Conservation (phyloP, 2,113 vertebrate species). For the Caranx melampygus region DNA sequence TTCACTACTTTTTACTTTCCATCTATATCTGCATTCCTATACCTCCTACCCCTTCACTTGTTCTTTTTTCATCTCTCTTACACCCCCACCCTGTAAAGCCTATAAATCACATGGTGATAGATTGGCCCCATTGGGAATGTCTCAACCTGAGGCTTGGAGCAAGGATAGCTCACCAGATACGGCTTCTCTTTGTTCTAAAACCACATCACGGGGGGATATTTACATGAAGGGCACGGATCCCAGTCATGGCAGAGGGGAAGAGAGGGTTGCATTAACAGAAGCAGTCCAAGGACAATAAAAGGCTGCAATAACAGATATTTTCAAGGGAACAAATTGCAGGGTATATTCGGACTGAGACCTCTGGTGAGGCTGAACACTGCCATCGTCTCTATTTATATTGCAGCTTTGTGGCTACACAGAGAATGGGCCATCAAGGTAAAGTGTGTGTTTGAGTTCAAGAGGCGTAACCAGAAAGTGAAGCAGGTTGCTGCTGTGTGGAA, state of each 20-base stretch:
- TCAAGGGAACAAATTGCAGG: conserved; percentile 65
- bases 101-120: conserved; percentile 78
- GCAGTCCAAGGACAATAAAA: conserved; percentile 68
- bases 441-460: conserved; percentile 47
- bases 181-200: conserved; percentile 63
- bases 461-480: conserved; percentile 45
- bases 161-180: conserved; percentile 65
- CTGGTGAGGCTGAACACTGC: conserved; percentile 48
- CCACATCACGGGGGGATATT: conserved; percentile 63
- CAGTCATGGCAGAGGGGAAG: conserved; percentile 50
- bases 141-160: conserved; percentile 61
- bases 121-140: conserved; percentile 70
- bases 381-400: conserved; percentile 59
- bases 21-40: background rate
- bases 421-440: conserved; percentile 42
- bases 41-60: background rate
- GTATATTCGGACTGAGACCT: conserved; percentile 61
- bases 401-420: conserved; percentile 30
- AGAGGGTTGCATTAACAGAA: conserved; percentile 42
- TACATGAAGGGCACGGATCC: conserved; percentile 73
- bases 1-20: background rate
- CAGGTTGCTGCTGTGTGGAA: conserved; percentile 9
- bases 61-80: background rate
- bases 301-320: conserved; percentile 61
- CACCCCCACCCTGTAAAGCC: conserved; percentile 39